Percentiles rank a stretch among this genome's conserved stretches.
Evolutionary conservation across 64 coral and sea anemone species (phyloP).

Genomic region (Montipora cactus): DNA sequence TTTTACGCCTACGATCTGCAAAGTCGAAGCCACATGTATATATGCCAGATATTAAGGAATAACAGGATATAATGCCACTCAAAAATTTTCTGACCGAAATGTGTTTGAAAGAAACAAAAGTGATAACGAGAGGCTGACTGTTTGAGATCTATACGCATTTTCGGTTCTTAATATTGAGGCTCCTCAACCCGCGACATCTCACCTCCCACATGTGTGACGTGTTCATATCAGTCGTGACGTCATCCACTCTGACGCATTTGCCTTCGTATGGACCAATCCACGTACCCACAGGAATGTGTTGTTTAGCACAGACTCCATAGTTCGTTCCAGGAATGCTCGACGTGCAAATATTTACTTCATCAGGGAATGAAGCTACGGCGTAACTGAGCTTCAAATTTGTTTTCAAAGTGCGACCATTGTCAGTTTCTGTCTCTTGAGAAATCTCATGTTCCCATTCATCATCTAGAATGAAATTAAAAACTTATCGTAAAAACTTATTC

Average conservation of each 20-base stretch:
- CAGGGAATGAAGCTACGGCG: slow-evolving; percentile 73
- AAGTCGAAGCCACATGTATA: too few relatives aligned
- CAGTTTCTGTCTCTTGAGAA: neutral
- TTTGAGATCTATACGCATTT: too few relatives aligned
- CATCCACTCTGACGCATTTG: slow-evolving; percentile 52
- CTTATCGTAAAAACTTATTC: too few relatives aligned
- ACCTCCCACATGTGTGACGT: slow-evolving; percentile 91
- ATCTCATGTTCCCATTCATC: neutral
- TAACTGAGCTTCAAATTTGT: slow-evolving; percentile 36
- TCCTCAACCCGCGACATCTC: neutral
- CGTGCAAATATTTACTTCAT: slow-evolving; percentile 71
- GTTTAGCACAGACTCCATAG: slow-evolving; percentile 80
- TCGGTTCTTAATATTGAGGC: too few relatives aligned
- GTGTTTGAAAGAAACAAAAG: too few relatives aligned
- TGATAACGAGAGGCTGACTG: too few relatives aligned
- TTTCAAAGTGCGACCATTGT: neutral
- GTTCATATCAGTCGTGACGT: slow-evolving; percentile 57
- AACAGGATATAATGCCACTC: too few relatives aligned
- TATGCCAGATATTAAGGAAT: too few relatives aligned
- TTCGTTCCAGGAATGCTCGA: slow-evolving; percentile 71
- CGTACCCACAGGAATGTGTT: slow-evolving; percentile 81
- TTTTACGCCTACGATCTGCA: too few relatives aligned
- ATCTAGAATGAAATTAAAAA: neutral
- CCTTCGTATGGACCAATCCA: slow-evolving; percentile 95
- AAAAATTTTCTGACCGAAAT: too few relatives aligned